Base-by-base conservation (phyloP, 2,113 vertebrate species). In the Entelurus aequoreus region DNA sequence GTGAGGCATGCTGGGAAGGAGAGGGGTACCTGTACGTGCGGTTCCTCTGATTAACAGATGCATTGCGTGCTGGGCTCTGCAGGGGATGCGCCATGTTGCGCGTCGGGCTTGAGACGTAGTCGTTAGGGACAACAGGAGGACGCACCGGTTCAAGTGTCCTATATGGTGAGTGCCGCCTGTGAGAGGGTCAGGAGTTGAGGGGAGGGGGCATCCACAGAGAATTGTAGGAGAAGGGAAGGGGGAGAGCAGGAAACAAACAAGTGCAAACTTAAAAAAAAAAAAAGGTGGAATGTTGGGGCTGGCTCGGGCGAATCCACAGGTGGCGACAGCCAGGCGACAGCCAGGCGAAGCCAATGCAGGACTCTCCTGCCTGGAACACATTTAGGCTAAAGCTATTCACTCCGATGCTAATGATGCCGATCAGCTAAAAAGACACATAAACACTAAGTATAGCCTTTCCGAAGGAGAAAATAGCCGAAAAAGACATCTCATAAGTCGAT, bases 141-240 rank as follows among this genome's bases (percentile, higher is more conserved):
- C 95, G 95, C 87, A 99, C 97, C 46, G 97, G 97, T 92, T 98
- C 95, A 76, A 98, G 90, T 14, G 97, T 98, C 92, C 95, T 93
- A 86, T 98, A 99, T 81, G 97, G 97, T 92, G 97, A 99, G 89
- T 99, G 94, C 84, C 95, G 94, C 91, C 97, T 99, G 91, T 86
- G 89, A 84, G 87, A 78, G 81, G 83, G 76, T 81, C 77, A 78
- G 80, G 65, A 66, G 72, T 62, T 57, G 62, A 63, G 11, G 62
- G n/a, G 38, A 15, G 11, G 15, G 72, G 76, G 68, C 62, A 74
- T 80, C 75, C 74, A 84, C 66, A 79, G 78, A 75, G 78, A 78
- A 68, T 74, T 82, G 71, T 64, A 56, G 57, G 68, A 76, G 55
- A 50, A 8, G 49, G 47, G 54, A 54, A 57, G 60, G 66, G 50